phyloP scores from a whole-genome alignment of 2,797 vertebrate species.

The Esox lucius region DNA sequence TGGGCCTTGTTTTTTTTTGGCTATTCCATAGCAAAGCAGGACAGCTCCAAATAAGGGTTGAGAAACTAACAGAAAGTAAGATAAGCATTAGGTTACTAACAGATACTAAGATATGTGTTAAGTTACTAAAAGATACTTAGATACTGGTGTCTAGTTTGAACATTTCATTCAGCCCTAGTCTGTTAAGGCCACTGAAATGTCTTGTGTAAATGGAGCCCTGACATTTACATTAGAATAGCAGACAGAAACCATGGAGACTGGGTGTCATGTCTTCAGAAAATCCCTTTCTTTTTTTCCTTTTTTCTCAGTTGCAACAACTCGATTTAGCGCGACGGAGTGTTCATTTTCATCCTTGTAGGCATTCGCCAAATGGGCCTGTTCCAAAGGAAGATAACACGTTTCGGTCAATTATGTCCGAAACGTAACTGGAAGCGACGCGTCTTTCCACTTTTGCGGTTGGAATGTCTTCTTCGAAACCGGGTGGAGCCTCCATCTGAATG shows the following conservation, averaged over 20 bases:
- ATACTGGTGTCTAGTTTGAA: not conserved
- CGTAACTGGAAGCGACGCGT: conserved; percentile 47
- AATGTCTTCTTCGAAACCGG: conserved; percentile 66
- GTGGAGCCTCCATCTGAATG: conserved; percentile 65
- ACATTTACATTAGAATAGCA: conserved; percentile 57
- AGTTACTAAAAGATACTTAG: not conserved
- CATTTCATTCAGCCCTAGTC: not conserved
- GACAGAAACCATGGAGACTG: conserved; percentile 55
- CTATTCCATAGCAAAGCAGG: not conserved
- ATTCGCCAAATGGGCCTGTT: conserved; percentile 53
- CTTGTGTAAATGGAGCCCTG: conserved; percentile 5
- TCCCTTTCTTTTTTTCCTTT: conserved; percentile 12
- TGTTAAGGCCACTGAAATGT: too few species aligned
- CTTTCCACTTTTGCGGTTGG: conserved; percentile 43
- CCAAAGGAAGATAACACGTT: conserved; percentile 47
- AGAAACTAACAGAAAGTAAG: not conserved
- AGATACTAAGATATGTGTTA: not conserved
- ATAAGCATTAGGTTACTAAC: not conserved
- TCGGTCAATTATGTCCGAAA: conserved; percentile 45
- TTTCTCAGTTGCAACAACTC: conserved; percentile 55
- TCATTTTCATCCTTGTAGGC: conserved; percentile 45
- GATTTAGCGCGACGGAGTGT: conserved; percentile 40
- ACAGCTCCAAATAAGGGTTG: not conserved
- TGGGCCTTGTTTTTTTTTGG: not conserved
- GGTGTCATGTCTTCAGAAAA: conserved; percentile 24